Evolutionary conservation across 2,113 vertebrate genomes (phyloP).

Genomic region (Engystomops pustulosus): DNA sequence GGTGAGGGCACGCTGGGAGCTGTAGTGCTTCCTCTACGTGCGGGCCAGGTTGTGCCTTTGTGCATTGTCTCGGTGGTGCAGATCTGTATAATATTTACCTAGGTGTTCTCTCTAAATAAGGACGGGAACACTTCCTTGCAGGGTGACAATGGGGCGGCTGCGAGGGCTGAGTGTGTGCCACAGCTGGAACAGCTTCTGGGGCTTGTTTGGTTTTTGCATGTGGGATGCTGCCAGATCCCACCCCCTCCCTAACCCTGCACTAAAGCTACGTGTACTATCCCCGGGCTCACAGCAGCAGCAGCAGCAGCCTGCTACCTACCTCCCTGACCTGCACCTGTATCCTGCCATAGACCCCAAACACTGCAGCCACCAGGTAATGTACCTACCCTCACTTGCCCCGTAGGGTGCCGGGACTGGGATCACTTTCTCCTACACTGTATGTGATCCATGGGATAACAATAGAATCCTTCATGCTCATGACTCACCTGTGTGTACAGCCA

Average conservation of each 20-base stretch:
- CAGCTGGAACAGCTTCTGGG: conserved; percentile 44
- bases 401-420: background rate
- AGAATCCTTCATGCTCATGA: background rate
- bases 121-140: conserved; percentile 39
- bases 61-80: background rate
- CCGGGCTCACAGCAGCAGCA: background rate
- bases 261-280: conserved; percentile 76
- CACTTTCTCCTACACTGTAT: background rate
- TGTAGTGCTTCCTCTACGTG: background rate
- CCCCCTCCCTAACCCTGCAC: conserved; percentile 57
- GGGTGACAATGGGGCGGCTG: conserved; percentile 26
- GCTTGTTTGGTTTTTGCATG: conserved; percentile 59
- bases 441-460: background rate
- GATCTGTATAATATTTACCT: conserved; percentile 26
- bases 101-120: conserved; percentile 46
- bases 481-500: conserved; percentile 16
- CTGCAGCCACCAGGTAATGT: background rate
- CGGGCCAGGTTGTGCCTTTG: too few relatives aligned
- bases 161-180: conserved; percentile 22
- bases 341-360: background rate
- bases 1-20: background rate
- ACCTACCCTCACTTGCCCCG: background rate
- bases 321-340: background rate
- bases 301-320: background rate
- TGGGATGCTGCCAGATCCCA: conserved; percentile 60